Base-by-base conservation (phyloP, 2,113 vertebrate species). In the Aptenodytes patagonicus region DNA sequence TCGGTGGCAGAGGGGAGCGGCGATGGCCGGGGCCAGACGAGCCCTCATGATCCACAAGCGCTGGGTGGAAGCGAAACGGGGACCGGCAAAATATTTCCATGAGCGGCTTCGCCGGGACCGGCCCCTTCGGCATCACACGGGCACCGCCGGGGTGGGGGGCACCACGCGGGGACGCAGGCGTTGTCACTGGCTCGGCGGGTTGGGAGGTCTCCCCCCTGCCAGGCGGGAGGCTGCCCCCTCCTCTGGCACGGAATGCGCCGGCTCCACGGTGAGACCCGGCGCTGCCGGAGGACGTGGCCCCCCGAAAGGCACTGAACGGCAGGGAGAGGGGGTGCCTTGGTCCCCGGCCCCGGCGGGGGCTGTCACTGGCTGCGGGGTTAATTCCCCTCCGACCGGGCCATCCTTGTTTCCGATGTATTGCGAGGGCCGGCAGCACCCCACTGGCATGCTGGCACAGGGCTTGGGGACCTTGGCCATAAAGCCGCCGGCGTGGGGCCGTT, bases 21-120 rank as follows among this genome's bases (percentile, higher is more conserved):
- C 5, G 9, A 2, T 5, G 3, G n/a, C 71, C 16, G 7, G 34
- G 24, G 18, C 49, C 1, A 2, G 60, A 64, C 0, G 6, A 69
- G 31, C 38, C 40, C 54, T 22, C 20, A 0, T 13, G 54, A 36
- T 21, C 47, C 10, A 0, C 3, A 4, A 49, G 28, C 2, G 6
- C 42, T 10, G 36, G 38, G 22, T 28, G 52, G 47, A 22, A 68
- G 38, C 11, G 2, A 51, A n/a, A 54, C 6, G 2, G 80, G 72
- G 9, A 38, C 29, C 10, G 2, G 55, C 19, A 11, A 55, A 49
- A 16, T 7, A 10, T n/a, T 32, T 14, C 44, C 21, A 4, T 3
- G 51, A 47, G 54, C 5, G 6, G 28, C n/a, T 52, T 22, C 25
- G 2, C 61, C 4, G 2, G 68, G n/a, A 36, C 26, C 17, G 11